Evolutionary conservation across 2,797 vertebrate species (phyloP), one percentile per base, ranked within the genome.

Genomic region (Trachurus trachurus): DNA sequence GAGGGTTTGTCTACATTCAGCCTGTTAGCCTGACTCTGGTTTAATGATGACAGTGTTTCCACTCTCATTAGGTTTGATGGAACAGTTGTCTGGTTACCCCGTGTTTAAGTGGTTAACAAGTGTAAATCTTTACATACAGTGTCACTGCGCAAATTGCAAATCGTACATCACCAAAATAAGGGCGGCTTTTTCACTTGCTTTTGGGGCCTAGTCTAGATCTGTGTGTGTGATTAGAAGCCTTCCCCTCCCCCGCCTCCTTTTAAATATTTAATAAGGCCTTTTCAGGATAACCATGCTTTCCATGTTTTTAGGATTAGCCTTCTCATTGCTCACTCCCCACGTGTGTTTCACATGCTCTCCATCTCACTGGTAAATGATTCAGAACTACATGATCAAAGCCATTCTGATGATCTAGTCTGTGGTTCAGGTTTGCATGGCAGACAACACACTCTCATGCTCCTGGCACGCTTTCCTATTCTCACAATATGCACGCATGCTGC

Each of bases 321-420:
- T 60, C 58, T 66, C 82, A 64, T 84, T 31, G 78, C 76, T 81
- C 75, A 37, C 81, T 52, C 76, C 73, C 83, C 89, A 72, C 39
- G 77, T 66, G 21, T 83, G 88, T 92, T 88, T 88, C 39, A 31
- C 82, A 71, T 82, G 81, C 83, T 78, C 82, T 61, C 70, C 80
- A 50, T 85, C 83, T 82, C 69, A 11, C 71, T 29, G 50, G 70
- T 93, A 88, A 93, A 94, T 93, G 88, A 93, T 94, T 93, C 84
- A 92, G 52, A 82, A 76, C 83, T 87, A 89, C 87, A 89, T 39
- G 76, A 92, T 92, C 86, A 93, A 91, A 93, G 88, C 82, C 75
- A 69, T 91, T 81, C 71, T 80, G 57, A 82, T 88, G 88, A 87
- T 84, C 85, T 66, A 50, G 74, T 87, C 63, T 70, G 85, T 53